These are phyloP conservation scores for Argynnis bischoffii DNA, from an alignment of 2,888 invertebrate genomes.

Conservation along the genomic window DNA sequence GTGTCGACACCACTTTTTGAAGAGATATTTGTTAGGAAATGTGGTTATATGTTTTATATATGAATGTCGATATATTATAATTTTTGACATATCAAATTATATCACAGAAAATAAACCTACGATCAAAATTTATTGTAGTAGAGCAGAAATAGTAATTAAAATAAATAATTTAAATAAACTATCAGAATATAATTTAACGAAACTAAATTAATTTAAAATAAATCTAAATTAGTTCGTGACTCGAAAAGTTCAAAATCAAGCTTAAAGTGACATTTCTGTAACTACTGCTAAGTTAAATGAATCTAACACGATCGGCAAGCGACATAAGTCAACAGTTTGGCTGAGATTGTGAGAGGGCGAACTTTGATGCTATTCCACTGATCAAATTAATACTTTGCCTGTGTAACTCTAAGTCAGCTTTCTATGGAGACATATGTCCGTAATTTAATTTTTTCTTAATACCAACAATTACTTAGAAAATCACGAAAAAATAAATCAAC, in stretches of 20 bases:
- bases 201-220: too few relatives aligned
- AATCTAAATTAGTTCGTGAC: slow-evolving; percentile 14
- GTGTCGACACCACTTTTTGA: too few relatives aligned
- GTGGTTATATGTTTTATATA: too few relatives aligned
- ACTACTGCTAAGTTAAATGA: slow-evolving; percentile 48
- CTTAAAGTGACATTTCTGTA: slow-evolving; percentile 41
- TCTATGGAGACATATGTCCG: slow-evolving; percentile 3
- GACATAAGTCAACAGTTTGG: slow-evolving; percentile 51
- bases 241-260: slow-evolving; percentile 20
- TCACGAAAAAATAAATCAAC: too few relatives aligned
- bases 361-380: slow-evolving; percentile 59
- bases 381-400: slow-evolving; percentile 60
- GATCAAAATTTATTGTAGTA: too few relatives aligned
- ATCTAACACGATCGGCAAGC: slow-evolving; percentile 35
- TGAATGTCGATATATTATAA: too few relatives aligned
- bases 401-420: background rate
- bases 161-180: too few relatives aligned
- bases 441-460: background rate
- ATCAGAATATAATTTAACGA: too few relatives aligned
- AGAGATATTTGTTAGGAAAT: too few relatives aligned
- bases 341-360: slow-evolving; percentile 47
- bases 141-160: too few relatives aligned
- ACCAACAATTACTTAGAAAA: background rate
- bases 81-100: too few relatives aligned
- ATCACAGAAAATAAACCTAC: too few relatives aligned